Base-by-base conservation (phyloP, 2,113 vertebrate species). In the Jaculus jaculus region DNA sequence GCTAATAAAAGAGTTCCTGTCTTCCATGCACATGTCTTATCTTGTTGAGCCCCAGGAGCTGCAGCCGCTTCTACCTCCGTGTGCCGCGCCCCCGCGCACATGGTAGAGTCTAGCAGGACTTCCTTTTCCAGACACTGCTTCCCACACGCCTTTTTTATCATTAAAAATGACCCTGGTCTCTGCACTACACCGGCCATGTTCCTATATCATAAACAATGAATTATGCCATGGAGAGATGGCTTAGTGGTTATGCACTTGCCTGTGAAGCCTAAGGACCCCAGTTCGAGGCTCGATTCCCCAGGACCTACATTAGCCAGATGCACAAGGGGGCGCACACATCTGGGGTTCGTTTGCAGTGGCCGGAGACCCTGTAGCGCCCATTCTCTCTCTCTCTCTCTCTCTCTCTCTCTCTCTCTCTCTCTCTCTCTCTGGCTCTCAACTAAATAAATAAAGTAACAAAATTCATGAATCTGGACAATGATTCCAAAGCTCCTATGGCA, bases 401-500 rank as follows among this genome's bases (percentile, higher is more conserved):
- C n/a, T n/a, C n/a, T n/a, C n/a, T n/a, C n/a, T n/a, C n/a, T n/a
- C n/a, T n/a, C n/a, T n/a, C n/a, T n/a, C n/a, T n/a, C n/a, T n/a
- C n/a, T n/a, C n/a, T n/a, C n/a, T n/a, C n/a, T n/a, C n/a, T n/a
- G n/a, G n/a, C n/a, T n/a, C n/a, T n/a, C n/a, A n/a, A n/a, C n/a
- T n/a, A n/a, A n/a, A n/a, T n/a, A n/a, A n/a, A n/a, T n/a, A 69
- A 84, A 94, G 63, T 69, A 84, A 80, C 84, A 81, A 91, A 95
- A 79, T 84, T 72, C 77, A 87, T 88, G 63, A 94, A 92, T 34
- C 42, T 68, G 94, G 74, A 87, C 89, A 87, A 16, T 71, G 9
- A 63, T 91, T 89, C 68, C 47, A 77, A 79, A 32, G 47, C 84
- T 60, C 30, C 47, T 23, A 5, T 68, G 39, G 82, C 37, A 91